Base-by-base conservation (phyloP, 2,888 invertebrate genomes). In the Ptilodon capucinus region DNA sequence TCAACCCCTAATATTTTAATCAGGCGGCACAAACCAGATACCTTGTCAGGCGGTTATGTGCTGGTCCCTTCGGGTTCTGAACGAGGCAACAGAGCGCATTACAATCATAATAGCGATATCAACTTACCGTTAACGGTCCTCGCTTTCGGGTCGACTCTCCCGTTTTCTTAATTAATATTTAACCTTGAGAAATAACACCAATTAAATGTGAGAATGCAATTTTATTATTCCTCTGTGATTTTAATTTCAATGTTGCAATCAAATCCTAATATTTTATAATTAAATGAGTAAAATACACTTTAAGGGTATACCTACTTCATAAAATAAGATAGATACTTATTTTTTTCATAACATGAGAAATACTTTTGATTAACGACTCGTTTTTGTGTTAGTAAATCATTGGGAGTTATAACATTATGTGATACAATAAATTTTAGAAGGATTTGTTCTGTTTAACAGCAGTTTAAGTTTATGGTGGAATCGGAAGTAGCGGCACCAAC, bases 41-140 rank as follows among this genome's bases (percentile, higher is more conserved):
- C n/a, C n/a, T n/a, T n/a, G n/a, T n/a, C n/a, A n/a, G n/a, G 76
- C 71, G 73, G 69, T 81, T 81, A 16, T 74, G 73, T 66, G 63
- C 55, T 62, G 57, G 68, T 72, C 65, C 77, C 81, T 78, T 77
- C 64, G 66, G 69, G 75, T 69, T 82, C 84, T 76, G 64, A 55
- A 50, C 58, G 64, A 79, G 73, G 78, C 81, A 86, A 83, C 84
- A 83, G 84, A 76, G 81, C 84, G 61, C 79, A 89, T 90, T 90
- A 87, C 76, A 90, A 90, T 89, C 84, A 91, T 78, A 90, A 91
- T 90, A 76, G 82, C 76, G 72, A 73, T 84, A 84, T 87, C 83
- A 77, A 71, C 81, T 85, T 86, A 88, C 91, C 88, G 88, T 89
- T 91, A 90, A 90, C 88, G 89, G 89, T 48, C 57, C 57, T 61